Evolutionary conservation across 1,140 invertebrate genomes (phyloP).

Genomic region (Drosophila equinoxialis): DNA sequence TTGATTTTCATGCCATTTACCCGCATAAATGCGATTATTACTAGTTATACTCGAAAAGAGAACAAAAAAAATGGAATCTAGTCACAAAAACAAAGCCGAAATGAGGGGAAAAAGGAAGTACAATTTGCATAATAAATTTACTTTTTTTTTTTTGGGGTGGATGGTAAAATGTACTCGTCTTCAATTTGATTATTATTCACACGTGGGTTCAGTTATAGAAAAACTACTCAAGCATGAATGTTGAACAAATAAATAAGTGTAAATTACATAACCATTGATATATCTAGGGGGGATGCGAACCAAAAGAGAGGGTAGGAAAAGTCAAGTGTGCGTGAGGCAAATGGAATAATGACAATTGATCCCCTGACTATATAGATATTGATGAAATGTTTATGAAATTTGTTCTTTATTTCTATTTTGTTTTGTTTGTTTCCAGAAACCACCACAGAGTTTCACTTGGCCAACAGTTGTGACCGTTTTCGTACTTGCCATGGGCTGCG

Average conservation of each 20-base stretch:
- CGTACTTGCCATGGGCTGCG: slow-evolving; percentile 82
- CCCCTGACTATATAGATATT: not conserved
- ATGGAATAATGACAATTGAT: not conserved
- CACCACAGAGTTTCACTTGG: slow-evolving; percentile 78
- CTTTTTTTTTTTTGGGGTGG: slow-evolving; percentile 18
- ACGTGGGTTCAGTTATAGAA: slow-evolving; percentile 24
- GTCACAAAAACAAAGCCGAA: not conserved
- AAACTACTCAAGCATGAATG: slow-evolving; percentile 42
- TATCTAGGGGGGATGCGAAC: not conserved
- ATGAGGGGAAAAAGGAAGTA: slow-evolving; percentile 23
- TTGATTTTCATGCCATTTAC: slow-evolving; percentile 48
- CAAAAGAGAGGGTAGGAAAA: slow-evolving; percentile 4
- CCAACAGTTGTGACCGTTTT: slow-evolving; percentile 82
- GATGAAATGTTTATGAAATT: slow-evolving; percentile 6
- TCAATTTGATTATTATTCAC: slow-evolving; percentile 20
- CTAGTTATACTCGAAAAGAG: slow-evolving; percentile 14
- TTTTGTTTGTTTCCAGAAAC: slow-evolving; percentile 48
- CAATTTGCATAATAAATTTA: slow-evolving; percentile 60
- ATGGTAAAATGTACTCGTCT: slow-evolving; percentile 22
- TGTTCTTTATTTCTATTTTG: not conserved
- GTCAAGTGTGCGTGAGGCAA: slow-evolving; percentile 34
- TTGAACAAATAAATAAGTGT: slow-evolving; percentile 64
- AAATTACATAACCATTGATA: slow-evolving; percentile 58
- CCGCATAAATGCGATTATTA: slow-evolving; percentile 19
- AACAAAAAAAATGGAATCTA: slow-evolving; percentile 10